Conservation (phyloP, 2,113 vertebrate genomes). For the Cheirogaleus medius region DNA sequence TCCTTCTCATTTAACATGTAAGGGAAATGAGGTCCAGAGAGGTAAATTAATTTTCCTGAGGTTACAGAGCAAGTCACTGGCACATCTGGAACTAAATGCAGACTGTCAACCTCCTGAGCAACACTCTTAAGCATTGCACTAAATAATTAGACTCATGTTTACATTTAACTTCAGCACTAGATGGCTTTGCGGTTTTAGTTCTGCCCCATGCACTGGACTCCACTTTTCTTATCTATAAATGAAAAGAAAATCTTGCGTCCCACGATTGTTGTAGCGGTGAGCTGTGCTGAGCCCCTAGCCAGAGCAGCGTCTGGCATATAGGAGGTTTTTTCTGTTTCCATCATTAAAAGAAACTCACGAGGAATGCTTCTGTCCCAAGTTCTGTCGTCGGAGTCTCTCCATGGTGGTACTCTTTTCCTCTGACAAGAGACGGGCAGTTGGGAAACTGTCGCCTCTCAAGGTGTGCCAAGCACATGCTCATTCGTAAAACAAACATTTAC, state of each 20-base stretch:
- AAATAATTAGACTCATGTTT: not conserved
- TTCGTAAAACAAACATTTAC: slow-evolving; percentile 59
- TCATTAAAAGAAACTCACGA: not conserved
- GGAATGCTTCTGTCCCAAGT: not conserved
- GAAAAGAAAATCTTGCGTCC: not conserved
- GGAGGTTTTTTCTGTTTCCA: not conserved
- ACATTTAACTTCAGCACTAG: not conserved
- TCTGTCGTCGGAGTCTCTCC: not conserved
- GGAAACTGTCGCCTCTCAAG: not conserved
- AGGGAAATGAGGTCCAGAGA: not conserved
- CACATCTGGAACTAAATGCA: not conserved
- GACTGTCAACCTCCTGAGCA: not conserved
- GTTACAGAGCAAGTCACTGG: not conserved
- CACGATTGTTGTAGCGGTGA: too few relatives aligned
- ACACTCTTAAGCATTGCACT: not conserved
- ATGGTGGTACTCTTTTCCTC: accelerated
- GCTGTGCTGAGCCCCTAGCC: not conserved
- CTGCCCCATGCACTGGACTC: not conserved
- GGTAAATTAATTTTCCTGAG: not conserved
- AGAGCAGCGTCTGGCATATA: accelerated
- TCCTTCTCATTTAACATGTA: not conserved
- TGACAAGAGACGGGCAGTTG: not conserved
- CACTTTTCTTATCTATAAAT: not conserved
- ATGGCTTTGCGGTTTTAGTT: not conserved
- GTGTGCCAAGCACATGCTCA: not conserved